Conservation (phyloP, 2,797 vertebrate genomes). For the Denticeps clupeoides region DNA sequence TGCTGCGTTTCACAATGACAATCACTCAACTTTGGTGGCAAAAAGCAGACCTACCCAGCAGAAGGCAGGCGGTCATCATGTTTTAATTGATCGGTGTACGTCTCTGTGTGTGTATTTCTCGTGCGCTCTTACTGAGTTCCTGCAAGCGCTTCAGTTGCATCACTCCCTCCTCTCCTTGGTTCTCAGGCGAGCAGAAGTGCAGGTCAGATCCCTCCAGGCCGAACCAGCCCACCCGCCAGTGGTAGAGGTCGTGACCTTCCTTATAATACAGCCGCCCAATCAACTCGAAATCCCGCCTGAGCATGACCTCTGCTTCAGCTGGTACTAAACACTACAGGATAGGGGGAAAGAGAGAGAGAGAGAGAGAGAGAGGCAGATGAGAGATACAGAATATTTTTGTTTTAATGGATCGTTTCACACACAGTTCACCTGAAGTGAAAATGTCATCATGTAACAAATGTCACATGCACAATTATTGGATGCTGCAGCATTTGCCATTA, state of each 20-base stretch:
- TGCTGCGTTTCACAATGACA: no score
- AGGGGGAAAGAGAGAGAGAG: no score
- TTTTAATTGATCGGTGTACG: neutral
- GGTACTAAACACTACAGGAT: constrained; percentile 70
- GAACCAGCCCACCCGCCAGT: constrained; percentile 90
- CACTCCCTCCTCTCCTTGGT: constrained; percentile 55
- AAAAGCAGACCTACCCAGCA: no score
- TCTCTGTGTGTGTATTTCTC: neutral
- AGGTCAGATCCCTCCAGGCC: constrained; percentile 71
- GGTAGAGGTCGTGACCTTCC: constrained; percentile 81
- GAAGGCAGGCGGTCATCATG: no score
- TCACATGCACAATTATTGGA: no score
- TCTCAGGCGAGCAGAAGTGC: constrained; percentile 66
- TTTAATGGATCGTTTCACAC: no score
- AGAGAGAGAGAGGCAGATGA: neutral
- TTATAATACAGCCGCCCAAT: constrained; percentile 87
- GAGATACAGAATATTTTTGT: neutral
- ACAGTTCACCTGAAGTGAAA: no score
- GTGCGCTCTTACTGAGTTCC: constrained; percentile 80
- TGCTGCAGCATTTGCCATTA: no score
- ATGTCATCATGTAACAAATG: no score
- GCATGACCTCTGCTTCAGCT: constrained; percentile 58
- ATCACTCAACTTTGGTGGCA: no score
- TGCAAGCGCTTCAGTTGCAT: constrained; percentile 83
- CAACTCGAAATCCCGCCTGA: constrained; percentile 69